phyloP scores from a whole-genome alignment of 2,113 vertebrate genomes.

The Apaloderma vittatum region DNA sequence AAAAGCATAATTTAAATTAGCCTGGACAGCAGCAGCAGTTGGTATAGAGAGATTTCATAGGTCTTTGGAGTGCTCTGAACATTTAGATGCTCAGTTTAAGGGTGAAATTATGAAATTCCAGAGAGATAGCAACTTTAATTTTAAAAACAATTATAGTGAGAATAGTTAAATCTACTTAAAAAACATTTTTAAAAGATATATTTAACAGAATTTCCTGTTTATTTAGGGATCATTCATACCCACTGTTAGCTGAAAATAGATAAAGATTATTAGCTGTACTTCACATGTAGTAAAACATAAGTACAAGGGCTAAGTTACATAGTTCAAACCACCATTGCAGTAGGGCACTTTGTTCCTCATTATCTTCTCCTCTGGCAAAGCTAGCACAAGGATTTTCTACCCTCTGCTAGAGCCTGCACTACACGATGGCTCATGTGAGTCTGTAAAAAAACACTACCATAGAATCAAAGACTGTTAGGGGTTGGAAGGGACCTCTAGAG shows the following conservation, averaged over 20 bases:
- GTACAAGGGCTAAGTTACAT: background rate
- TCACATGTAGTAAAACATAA: background rate
- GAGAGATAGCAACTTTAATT: conserved; percentile 15
- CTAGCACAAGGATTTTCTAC: background rate
- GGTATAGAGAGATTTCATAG: conserved; percentile 4
- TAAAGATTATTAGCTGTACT: background rate
- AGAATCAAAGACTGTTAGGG: background rate
- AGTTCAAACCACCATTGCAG: background rate
- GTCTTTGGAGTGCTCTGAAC: conserved; percentile 34
- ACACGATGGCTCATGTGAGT: background rate
- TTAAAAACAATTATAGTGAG: conserved; percentile 21
- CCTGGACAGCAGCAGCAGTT: conserved; percentile 21
- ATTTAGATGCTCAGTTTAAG: background rate
- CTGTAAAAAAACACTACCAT: background rate
- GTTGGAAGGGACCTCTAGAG: too few relatives aligned
- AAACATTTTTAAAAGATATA: background rate
- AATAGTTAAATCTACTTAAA: background rate
- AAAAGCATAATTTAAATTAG: conserved; percentile 61
- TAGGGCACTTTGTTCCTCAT: background rate
- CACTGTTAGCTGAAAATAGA: background rate
- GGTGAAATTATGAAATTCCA: background rate
- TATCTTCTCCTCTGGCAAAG: background rate
- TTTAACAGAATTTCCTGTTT: conserved; percentile 9
- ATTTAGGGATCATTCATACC: conserved; percentile 3
- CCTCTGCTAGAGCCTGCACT: background rate